phyloP scores from a whole-genome alignment of 2,888 invertebrate genomes.

The Ptilodon capucinus region DNA sequence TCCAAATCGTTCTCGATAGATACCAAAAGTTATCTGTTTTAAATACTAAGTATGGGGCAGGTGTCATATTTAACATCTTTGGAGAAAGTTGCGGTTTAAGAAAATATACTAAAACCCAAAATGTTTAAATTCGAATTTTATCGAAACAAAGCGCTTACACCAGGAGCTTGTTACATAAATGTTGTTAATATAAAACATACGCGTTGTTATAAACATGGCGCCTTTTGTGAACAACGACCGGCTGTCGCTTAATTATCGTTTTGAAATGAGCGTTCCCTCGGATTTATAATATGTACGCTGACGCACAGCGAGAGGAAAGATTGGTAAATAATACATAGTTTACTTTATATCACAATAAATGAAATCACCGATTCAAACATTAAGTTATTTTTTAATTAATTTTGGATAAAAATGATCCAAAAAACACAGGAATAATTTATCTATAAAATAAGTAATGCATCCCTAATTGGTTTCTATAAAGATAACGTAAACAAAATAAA shows the following conservation, averaged over 20 bases:
- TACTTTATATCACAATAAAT: too few relatives aligned
- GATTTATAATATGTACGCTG: conserved; percentile 43
- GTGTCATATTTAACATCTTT: too few relatives aligned
- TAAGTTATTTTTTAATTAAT: too few relatives aligned
- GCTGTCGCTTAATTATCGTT: conserved; percentile 54
- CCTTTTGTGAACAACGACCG: conserved; percentile 58
- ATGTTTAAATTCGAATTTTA: not conserved
- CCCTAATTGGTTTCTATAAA: too few relatives aligned
- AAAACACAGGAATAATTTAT: not conserved
- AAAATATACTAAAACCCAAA: too few relatives aligned
- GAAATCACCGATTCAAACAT: too few relatives aligned
- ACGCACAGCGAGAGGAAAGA: conserved; percentile 3
- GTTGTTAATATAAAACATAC: conserved; percentile 9
- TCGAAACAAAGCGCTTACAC: not conserved
- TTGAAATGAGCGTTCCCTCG: conserved; percentile 45
- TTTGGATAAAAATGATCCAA: not conserved
- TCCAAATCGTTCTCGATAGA: too few relatives aligned
- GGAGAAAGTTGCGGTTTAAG: too few relatives aligned
- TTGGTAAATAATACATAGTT: not conserved
- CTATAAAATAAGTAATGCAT: not conserved
- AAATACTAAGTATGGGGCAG: too few relatives aligned
- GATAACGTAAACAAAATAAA: too few relatives aligned
- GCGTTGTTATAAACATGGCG: conserved; percentile 52
- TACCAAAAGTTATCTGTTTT: too few relatives aligned
- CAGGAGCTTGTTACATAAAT: not conserved